Evolutionary conservation across 2,888 invertebrate genomes (phyloP).

Genomic region (Folsomia manolachei): DNA sequence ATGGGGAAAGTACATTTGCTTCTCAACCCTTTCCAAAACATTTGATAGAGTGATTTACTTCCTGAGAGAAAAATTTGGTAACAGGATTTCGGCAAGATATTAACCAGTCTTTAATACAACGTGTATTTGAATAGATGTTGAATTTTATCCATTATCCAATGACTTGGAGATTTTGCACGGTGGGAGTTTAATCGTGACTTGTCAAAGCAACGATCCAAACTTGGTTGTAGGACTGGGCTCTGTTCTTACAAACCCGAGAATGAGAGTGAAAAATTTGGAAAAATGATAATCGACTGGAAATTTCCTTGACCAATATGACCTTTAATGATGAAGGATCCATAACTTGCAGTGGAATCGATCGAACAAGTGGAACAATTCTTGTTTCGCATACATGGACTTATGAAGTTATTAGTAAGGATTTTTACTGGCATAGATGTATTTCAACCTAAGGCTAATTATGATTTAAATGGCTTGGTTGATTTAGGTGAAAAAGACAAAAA

Average conservation of each 20-base stretch:
- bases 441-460: neutral
- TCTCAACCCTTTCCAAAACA: neutral
- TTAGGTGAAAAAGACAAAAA: slow-evolving; percentile 1
- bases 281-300: neutral
- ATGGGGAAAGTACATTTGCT: slow-evolving; percentile 13
- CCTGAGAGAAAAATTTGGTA: slow-evolving; percentile 4
- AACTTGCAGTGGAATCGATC: neutral
- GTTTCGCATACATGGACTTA: neutral
- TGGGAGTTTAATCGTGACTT: neutral
- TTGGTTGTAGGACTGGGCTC: neutral
- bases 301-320: neutral
- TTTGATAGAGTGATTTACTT: neutral
- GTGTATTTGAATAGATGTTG: neutral
- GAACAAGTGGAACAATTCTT: neutral
- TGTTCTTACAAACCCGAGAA: neutral
- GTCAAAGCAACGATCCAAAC: neutral
- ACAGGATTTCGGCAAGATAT: too few species aligned
- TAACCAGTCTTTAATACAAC: neutral
- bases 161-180: neutral
- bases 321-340: neutral
- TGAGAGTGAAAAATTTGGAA: neutral
- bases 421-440: too few species aligned
- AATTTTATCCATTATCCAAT: neutral
- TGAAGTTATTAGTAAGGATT: neutral
- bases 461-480: neutral